Evolutionary conservation across 2,888 invertebrate genomes (phyloP), one percentile per base, ranked within the genome.

Genomic region (Amphipoea oculea): DNA sequence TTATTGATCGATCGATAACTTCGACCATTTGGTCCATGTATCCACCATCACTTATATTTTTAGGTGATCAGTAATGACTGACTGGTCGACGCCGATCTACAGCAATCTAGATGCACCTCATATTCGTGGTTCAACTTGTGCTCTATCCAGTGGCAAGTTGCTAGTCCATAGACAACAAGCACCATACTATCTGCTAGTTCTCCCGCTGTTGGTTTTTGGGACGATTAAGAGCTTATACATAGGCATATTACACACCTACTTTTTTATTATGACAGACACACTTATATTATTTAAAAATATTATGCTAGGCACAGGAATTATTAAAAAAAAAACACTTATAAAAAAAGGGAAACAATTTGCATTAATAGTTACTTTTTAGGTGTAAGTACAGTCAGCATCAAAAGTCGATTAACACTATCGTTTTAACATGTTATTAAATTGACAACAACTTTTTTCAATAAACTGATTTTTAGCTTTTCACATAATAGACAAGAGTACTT

Each of bases 231-330:
- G 11, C 60, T 23, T 36, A 48, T 63, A 57, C 54, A 54, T 74
- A 57, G 42, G 48, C 67, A 62, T 66, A 42, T 73, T 45, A 68
- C 40, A 76, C 36, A 77, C 17, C 42, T 40, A 69, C 4, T 71
- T 42, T 20, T 51, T 72, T 78, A 78, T 82, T 86, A 83, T 73
- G 75, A 85, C 70, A 79, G 62, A 71, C 75, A 77, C 60, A 73
- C 63, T 82, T 76, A 79, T 12, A 65, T 76, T 73, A 77, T 51
- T 74, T 72, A 40, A 74, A 82, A 73, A 65, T 82, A 87, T 86
- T 87, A 88, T 89, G 84, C 85, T 84, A 80, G 78, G 77, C 82
- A 88, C 74, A 79, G 75, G 67, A 74, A 75, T 73, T 67, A 65
- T 67, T 67, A 57, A 17, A 78, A 83, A 83, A 40, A 77, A 78